Conservation (phyloP, 2,113 vertebrate genomes). For the Fregata magnificens region DNA sequence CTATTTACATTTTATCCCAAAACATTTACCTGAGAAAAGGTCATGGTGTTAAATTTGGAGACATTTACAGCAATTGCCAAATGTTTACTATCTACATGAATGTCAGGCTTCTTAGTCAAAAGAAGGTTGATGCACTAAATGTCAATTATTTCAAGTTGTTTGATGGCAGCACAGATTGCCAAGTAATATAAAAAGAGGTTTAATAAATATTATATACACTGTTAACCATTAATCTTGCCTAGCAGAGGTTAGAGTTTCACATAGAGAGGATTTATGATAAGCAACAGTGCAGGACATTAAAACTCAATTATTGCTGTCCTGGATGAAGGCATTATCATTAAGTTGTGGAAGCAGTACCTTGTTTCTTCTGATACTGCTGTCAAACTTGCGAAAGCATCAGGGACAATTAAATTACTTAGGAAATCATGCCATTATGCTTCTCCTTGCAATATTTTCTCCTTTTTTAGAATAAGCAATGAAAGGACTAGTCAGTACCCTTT, state of each 20-base stretch:
- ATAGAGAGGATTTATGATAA: slow-evolving; percentile 72
- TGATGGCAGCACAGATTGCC: slow-evolving; percentile 78
- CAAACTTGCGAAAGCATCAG: slow-evolving; percentile 5
- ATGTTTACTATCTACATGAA: slow-evolving; percentile 83
- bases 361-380: slow-evolving; percentile 38
- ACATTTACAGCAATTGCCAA: slow-evolving; percentile 83
- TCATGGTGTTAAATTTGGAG: slow-evolving; percentile 81
- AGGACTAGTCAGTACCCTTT: not conserved
- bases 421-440: slow-evolving; percentile 28
- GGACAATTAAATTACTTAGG: slow-evolving; percentile 50
- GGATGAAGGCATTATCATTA: slow-evolving; percentile 45
- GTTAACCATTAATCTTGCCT: slow-evolving; percentile 73
- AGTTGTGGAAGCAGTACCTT: slow-evolving; percentile 32
- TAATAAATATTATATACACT: slow-evolving; percentile 81
- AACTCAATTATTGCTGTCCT: slow-evolving; percentile 69
- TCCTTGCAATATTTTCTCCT: not conserved
- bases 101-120: slow-evolving; percentile 80
- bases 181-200: slow-evolving; percentile 72
- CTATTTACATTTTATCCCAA: slow-evolving; percentile 85
- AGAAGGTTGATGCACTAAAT: slow-evolving; percentile 76
- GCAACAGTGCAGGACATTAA: slow-evolving; percentile 65
- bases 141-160: slow-evolving; percentile 81
- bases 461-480: slow-evolving; percentile 24
- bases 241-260: slow-evolving; percentile 65
- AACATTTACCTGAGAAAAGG: slow-evolving; percentile 86